phyloP scores from a whole-genome alignment of 2,888 invertebrate species.

The Arge pagana region DNA sequence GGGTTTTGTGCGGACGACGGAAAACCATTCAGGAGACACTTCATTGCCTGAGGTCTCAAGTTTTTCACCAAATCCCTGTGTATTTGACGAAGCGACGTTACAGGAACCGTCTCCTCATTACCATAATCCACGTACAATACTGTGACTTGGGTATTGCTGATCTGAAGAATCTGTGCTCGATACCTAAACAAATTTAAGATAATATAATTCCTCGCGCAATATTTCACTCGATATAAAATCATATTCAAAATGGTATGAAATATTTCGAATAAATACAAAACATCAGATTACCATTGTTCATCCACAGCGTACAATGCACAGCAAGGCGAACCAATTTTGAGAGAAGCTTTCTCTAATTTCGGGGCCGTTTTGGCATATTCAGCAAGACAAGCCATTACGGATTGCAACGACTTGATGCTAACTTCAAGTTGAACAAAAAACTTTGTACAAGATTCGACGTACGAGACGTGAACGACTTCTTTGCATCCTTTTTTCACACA shows the following conservation, averaged over 20 bases:
- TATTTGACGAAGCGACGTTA: slow-evolving; percentile 66
- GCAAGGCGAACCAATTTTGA: slow-evolving; percentile 69
- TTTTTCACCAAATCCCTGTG: slow-evolving; percentile 66
- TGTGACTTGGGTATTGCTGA: slow-evolving; percentile 64
- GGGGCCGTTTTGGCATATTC: slow-evolving; percentile 63
- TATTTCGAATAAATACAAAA: neutral
- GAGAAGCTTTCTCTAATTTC: slow-evolving; percentile 47
- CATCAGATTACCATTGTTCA: slow-evolving; percentile 74
- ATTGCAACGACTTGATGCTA: slow-evolving; percentile 65
- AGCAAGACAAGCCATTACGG: slow-evolving; percentile 71
- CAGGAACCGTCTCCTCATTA: slow-evolving; percentile 80
- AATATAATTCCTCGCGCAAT: neutral
- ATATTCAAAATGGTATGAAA: neutral
- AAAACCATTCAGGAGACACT: slow-evolving; percentile 74
- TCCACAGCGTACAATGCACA: slow-evolving; percentile 81
- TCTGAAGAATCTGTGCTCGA: slow-evolving; percentile 76
- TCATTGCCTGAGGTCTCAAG: slow-evolving; percentile 75
- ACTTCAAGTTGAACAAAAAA: slow-evolving; percentile 75
- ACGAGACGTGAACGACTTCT: slow-evolving; percentile 62
- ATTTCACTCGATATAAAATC: neutral
- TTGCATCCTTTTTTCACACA: slow-evolving; percentile 34
- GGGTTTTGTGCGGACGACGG: slow-evolving; percentile 63
- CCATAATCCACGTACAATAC: slow-evolving; percentile 95
- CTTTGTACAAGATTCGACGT: slow-evolving; percentile 71
- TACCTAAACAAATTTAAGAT: slow-evolving; percentile 60